Evolutionary conservation across 2,113 vertebrate genomes (phyloP).

Genomic region (Trinectes maculatus): DNA sequence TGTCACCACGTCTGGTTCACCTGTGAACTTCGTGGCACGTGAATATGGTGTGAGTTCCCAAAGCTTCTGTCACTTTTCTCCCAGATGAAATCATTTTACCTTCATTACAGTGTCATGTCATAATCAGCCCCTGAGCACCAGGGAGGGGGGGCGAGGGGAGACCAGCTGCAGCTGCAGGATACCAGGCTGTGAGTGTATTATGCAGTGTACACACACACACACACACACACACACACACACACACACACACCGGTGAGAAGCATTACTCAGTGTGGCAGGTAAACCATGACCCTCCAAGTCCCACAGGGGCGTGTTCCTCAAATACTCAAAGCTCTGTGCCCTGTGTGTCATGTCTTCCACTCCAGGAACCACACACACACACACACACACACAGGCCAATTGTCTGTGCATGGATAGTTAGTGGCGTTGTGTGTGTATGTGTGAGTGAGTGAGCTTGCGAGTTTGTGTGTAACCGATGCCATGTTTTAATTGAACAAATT

Average conservation of each 20-base stretch:
- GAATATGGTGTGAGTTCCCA: no score
- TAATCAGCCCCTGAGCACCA: conserved; percentile 60
- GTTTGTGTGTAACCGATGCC: not conserved
- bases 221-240: conserved; percentile 21
- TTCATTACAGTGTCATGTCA: conserved; percentile 62
- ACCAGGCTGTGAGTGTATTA: not conserved
- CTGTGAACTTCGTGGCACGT: no score
- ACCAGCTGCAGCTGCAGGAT: conserved; percentile 2
- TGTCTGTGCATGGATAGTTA: conserved; percentile 59
- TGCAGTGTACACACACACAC: conserved; percentile 6
- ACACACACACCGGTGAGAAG: conserved; percentile 33
- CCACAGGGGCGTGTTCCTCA: conserved; percentile 69
- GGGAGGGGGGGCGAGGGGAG: not conserved
- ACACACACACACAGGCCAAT: no score
- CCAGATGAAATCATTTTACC: conserved; percentile 66
- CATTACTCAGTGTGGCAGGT: conserved; percentile 68
- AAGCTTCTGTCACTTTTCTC: not conserved
- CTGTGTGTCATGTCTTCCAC: conserved; percentile 66
- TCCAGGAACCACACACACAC: conserved; percentile 65
- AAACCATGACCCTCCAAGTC: conserved; percentile 41
- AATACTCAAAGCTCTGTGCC: conserved; percentile 47
- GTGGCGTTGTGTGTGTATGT: conserved; percentile 13
- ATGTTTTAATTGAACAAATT: not conserved
- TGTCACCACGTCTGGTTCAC: not conserved
- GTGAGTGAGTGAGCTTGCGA: conserved; percentile 8